phyloP scores from a whole-genome alignment of 2,113 vertebrate species.

The Rhinoptilus africanus region DNA sequence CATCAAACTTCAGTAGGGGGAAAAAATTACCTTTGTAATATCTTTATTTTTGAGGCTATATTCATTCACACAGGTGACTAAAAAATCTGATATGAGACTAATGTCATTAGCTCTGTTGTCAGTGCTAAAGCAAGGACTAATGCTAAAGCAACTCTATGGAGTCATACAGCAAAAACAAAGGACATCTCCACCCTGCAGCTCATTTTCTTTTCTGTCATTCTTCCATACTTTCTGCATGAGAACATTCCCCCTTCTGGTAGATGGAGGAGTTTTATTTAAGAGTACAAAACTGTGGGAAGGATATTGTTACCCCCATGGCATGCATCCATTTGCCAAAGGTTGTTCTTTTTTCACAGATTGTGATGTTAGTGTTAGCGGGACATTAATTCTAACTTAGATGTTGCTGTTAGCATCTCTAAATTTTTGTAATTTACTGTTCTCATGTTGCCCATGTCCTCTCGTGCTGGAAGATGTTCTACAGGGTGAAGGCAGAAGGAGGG shows the following conservation, averaged over 20 bases:
- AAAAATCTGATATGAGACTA: not conserved
- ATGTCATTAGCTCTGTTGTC: not conserved
- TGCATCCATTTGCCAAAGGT: not conserved
- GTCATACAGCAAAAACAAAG: not conserved
- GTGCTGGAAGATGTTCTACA: not conserved
- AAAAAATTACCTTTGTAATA: not conserved
- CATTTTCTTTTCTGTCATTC: not conserved
- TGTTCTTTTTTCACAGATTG: not conserved
- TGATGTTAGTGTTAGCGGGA: not conserved
- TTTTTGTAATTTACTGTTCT: not conserved
- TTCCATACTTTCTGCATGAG: conserved; percentile 1
- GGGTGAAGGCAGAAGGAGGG: not conserved
- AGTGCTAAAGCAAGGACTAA: not conserved
- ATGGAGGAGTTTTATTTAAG: not conserved
- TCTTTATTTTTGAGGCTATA: not conserved
- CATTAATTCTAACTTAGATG: not conserved
- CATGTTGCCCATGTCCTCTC: not conserved
- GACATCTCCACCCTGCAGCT: not conserved
- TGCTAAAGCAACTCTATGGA: not conserved
- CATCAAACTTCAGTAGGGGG: not conserved
- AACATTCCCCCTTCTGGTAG: not conserved
- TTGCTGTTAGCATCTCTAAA: not conserved
- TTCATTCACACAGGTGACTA: not conserved
- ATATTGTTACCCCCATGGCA: not conserved
- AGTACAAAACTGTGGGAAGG: not conserved